Percentiles rank a stretch among this genome's conserved stretches.
Evolutionary conservation across 2,888 invertebrate species (phyloP).

Genomic region (Fissipunctia ypsillon): DNA sequence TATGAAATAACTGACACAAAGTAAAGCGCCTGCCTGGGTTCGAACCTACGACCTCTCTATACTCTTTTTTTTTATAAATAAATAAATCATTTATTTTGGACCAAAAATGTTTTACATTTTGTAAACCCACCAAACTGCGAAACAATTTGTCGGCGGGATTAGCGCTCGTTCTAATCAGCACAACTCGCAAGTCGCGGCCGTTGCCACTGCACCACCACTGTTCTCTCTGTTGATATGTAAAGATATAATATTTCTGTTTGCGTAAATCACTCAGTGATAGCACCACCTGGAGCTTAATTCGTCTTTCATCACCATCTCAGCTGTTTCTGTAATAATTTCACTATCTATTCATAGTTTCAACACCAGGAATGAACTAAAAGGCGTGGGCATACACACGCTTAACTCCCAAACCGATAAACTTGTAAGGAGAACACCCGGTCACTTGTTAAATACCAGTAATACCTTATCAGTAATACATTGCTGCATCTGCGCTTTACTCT

Average conservation of each 20-base stretch:
- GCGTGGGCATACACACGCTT: constrained; percentile 25
- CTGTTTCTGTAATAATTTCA: constrained; percentile 55
- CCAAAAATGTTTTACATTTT: too few species aligned
- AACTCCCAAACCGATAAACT: constrained; percentile 27
- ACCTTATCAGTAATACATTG: constrained; percentile 48
- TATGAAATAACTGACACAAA: too few species aligned
- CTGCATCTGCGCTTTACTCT: constrained; percentile 30
- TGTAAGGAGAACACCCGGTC: constrained; percentile 18
- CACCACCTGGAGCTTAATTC: neutral
- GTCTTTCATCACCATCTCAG: constrained; percentile 15
- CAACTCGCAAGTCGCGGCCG: too few species aligned
- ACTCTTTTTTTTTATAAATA: too few species aligned
- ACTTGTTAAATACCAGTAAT: constrained; percentile 43
- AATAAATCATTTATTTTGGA: too few species aligned
- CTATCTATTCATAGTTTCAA: constrained; percentile 36
- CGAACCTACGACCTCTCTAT: too few species aligned
- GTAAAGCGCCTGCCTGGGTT: too few species aligned
- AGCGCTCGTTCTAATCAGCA: too few species aligned
- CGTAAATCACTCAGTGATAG: constrained; percentile 9
- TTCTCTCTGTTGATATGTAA: neutral
- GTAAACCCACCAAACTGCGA: too few species aligned
- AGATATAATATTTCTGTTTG: neutral
- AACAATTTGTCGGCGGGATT: too few species aligned
- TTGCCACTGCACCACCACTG: too few species aligned
- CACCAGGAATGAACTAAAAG: constrained; percentile 27